These are phyloP conservation scores for Chrysina gloriosa DNA, from an alignment of 2,888 invertebrate species.

Conservation along the genomic window DNA sequence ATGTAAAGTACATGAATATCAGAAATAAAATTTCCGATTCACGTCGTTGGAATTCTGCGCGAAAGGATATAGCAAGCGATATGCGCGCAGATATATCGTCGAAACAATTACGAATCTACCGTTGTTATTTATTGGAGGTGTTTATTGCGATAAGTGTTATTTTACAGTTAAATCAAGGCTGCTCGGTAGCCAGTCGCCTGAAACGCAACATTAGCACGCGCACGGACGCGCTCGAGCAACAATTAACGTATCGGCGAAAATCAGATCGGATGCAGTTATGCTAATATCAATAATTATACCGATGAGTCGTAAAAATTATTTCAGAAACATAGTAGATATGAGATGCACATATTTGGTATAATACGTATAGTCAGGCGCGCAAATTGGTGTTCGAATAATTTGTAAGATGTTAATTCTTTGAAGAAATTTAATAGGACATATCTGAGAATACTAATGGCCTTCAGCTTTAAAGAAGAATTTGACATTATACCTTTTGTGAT, in stretches of 20 bases:
- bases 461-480: too few species aligned
- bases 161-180: conserved; percentile 27
- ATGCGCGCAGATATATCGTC: neutral
- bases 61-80: neutral
- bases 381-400: too few species aligned
- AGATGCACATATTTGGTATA: too few species aligned
- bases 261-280: neutral
- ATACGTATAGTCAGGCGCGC: too few species aligned
- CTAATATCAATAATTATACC: neutral
- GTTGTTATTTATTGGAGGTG: neutral
- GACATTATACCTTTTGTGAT: too few species aligned
- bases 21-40: too few species aligned
- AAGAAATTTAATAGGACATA: too few species aligned
- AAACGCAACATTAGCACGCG: neutral
- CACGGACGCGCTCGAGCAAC: neutral
- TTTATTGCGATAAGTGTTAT: conserved; percentile 18
- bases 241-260: conserved; percentile 16
- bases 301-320: neutral
- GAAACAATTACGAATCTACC: neutral
- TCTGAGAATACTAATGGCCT: too few species aligned
- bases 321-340: too few species aligned
- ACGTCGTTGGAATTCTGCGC: neutral
- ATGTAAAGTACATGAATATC: too few species aligned
- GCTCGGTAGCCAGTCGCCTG: neutral
- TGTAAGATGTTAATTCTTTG: too few species aligned